phyloP scores from a whole-genome alignment of 2,113 vertebrate species.

The Rissa tridactyla region DNA sequence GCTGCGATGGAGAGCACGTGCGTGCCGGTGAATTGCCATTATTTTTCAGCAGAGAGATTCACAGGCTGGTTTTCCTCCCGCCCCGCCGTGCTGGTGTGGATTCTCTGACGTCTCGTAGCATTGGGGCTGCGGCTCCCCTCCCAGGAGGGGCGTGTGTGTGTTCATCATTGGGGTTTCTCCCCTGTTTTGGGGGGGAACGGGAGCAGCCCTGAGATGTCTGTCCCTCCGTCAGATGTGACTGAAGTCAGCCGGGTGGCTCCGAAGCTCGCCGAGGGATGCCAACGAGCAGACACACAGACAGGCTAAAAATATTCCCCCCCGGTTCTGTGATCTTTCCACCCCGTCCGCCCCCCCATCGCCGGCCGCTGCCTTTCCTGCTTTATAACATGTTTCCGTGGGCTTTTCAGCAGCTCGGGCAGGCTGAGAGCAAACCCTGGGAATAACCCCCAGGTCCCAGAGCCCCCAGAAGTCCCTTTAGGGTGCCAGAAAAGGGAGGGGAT shows the following conservation, averaged over 20 bases:
- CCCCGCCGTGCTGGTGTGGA: rapidly evolving
- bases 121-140: too few relatives aligned
- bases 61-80: neutral
- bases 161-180: neutral
- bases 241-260: neutral
- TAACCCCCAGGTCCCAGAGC: neutral
- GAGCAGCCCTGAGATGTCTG: neutral
- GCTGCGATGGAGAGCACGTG: rapidly evolving
- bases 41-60: neutral
- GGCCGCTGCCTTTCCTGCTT: neutral
- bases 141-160: too few relatives aligned
- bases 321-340: neutral
- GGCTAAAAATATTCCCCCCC: slow-evolving; percentile 38
- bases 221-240: neutral
- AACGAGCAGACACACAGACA: neutral
- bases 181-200: neutral
- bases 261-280: neutral
- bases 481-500: neutral
- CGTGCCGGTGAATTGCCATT: rapidly evolving
- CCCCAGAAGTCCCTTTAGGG: rapidly evolving
- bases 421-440: neutral
- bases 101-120: neutral
- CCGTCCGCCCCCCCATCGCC: neutral
- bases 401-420: neutral
- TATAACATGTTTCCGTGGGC: neutral